Percentiles rank a stretch among this genome's conserved stretches.
phyloP scores from a whole-genome alignment of 2,113 vertebrate species.

The Rhodinocichla rosea region DNA sequence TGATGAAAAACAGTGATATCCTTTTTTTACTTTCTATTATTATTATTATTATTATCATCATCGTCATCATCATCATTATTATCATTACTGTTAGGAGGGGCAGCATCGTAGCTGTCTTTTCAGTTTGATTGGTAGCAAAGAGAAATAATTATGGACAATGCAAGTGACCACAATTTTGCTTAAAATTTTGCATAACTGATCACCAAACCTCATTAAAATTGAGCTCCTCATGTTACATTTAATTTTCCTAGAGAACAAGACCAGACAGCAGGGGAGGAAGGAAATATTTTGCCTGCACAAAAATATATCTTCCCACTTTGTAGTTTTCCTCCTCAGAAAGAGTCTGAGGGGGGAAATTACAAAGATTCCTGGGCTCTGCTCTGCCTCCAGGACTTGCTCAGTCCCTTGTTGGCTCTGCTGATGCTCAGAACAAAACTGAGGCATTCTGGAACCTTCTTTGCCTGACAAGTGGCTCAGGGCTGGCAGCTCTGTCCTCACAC shows the following conservation, averaged over 20 bases:
- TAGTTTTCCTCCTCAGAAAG: neutral
- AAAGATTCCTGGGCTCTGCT: neutral
- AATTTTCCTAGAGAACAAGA: neutral
- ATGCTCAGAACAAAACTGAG: neutral
- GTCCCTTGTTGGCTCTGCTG: neutral
- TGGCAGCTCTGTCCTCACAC: neutral
- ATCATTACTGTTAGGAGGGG: too few species aligned
- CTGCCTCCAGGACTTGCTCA: neutral
- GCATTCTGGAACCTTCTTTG: neutral
- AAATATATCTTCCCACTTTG: neutral
- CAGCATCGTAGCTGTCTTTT: neutral
- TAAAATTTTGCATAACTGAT: neutral
- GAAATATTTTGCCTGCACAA: neutral
- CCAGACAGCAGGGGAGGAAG: neutral
- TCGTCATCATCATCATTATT: too few species aligned
- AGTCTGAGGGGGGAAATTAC: neutral
- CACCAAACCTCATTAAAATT: neutral
- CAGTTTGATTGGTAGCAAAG: neutral
- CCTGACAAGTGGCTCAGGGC: conserved; percentile 8
- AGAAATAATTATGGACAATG: neutral
- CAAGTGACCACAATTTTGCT: neutral
- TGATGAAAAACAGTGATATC: neutral
- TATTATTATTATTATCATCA: neutral
- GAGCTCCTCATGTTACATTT: neutral
- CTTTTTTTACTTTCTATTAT: neutral